Evolutionary conservation across 2,888 invertebrate species (phyloP).

Genomic region (Steinernema carpocapsae): DNA sequence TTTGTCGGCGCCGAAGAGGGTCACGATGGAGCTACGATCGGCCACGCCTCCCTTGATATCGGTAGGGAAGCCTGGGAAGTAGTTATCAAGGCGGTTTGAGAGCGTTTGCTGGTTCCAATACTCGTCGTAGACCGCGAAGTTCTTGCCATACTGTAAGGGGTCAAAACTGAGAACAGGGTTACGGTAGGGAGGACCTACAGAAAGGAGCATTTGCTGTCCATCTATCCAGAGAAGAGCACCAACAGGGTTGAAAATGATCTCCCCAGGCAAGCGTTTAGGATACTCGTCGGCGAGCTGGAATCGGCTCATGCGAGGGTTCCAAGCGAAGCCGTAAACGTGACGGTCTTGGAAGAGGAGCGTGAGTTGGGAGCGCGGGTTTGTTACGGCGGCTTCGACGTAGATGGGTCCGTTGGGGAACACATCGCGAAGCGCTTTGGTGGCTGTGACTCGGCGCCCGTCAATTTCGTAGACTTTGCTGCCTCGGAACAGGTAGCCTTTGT

Average conservation of each 20-base stretch:
- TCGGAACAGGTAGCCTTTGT: conserved; percentile 56
- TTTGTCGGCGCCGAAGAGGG: conserved; percentile 39
- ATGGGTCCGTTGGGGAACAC: conserved; percentile 51
- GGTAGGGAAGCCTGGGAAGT: conserved; percentile 61
- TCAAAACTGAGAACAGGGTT: too few species aligned
- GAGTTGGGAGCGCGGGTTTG: conserved; percentile 38
- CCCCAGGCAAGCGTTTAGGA: conserved; percentile 59
- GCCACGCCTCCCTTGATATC: conserved; percentile 54
- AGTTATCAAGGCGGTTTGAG: conserved; percentile 53
- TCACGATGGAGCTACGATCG: conserved; percentile 38
- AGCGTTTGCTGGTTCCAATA: conserved; percentile 65
- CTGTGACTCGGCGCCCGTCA: conserved; percentile 42
- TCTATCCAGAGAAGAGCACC: conserved; percentile 64
- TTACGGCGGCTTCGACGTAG: conserved; percentile 49
- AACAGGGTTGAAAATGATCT: conserved; percentile 54
- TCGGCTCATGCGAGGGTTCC: conserved; percentile 50
- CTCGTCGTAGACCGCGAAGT: conserved; percentile 64
- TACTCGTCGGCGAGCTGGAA: conserved; percentile 57
- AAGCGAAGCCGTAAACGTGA: conserved; percentile 60
- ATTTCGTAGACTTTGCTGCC: conserved; percentile 59
- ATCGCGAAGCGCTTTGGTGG: conserved; percentile 47
- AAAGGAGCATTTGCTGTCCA: conserved; percentile 62
- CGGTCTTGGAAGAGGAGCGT: conserved; percentile 46
- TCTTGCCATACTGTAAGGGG: conserved; percentile 47
- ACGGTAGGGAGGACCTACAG: conserved; percentile 44